Base-by-base conservation (phyloP, 64 coral and sea anemone species). In the Stichodactyla mertensii region DNA sequence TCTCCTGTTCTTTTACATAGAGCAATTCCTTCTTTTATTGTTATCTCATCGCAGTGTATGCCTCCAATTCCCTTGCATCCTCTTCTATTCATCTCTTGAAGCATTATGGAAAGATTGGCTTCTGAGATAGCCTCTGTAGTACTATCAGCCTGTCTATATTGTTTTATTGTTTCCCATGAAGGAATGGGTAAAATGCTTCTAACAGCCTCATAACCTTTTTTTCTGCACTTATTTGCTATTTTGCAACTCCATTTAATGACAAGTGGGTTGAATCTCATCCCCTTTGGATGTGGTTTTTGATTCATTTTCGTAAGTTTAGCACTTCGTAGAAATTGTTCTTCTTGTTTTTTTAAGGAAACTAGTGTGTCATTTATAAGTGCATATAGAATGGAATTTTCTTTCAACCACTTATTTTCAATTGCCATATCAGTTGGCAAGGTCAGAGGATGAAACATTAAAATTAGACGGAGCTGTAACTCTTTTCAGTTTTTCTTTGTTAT, bases 171-270 rank as follows among this genome's bases (percentile, higher is more conserved):
- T 22, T 92, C 24, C 86, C 85, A 87, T 5, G 79, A 69, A 15
- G 86, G 86, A 27, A 92, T 83, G 9, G 79, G 90, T 5, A 92
- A 52, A 52, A 84, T 92, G 28, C 51, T 74, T 14, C 86, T 45
- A n/a, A 87, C 18, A 15, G 7, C 71, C 16, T 92, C 90, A 61
- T 92, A 92, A n/a, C 90, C 90, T 16, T 87, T 84, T 61, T 92
- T 80, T 20, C 51, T 57, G 10, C 90, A 92, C 6, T 92, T 92
- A 56, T 28, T 87, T 0, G 86, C 90, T 24, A 92, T 56, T 13
- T 66, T 57, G 80, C 85, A 92, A 19, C 90, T 51, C 90, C 90
- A 92, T 55, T 87, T 92, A 11, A 87, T 92, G 0, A 87, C 90
- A 23, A 87, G 20, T 55, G 86, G 86, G 36, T 57, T 64, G 67